Conservation (phyloP, 2,113 vertebrate species). For the Perca fluviatilis region DNA sequence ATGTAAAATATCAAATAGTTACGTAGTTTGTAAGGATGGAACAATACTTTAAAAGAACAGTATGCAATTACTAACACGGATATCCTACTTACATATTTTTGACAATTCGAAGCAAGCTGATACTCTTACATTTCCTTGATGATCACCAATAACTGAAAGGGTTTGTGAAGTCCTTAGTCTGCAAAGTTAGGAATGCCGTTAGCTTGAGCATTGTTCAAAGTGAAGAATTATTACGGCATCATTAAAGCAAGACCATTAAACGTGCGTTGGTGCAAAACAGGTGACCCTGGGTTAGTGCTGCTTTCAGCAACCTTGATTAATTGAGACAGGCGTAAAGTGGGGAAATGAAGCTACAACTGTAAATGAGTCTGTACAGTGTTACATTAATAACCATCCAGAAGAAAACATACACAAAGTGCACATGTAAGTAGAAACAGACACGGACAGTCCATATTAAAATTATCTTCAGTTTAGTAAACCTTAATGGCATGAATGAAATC, state of each 20-base stretch:
- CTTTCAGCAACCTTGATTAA: conserved; percentile 32
- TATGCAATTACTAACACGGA: neutral
- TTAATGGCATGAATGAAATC: neutral
- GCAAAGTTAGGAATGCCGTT: conserved; percentile 13
- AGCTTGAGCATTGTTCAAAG: conserved; percentile 12
- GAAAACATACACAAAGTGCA: neutral
- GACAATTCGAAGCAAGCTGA: conserved; percentile 8
- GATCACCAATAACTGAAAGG: conserved; percentile 15
- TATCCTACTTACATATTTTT: neutral
- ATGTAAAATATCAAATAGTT: conserved; percentile 5
- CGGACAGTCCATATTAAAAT: neutral
- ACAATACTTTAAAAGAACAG: neutral
- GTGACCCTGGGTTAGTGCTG: conserved; percentile 26
- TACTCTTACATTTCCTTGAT: neutral
- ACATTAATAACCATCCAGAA: neutral
- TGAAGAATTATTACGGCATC: conserved; percentile 32
- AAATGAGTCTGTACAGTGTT: conserved; percentile 2
- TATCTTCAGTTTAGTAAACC: neutral
- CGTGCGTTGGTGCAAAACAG: conserved; percentile 46
- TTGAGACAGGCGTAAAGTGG: neutral
- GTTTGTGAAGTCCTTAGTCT: conserved; percentile 3
- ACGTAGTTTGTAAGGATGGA: neutral
- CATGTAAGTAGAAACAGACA: neutral
- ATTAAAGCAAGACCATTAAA: conserved; percentile 36
- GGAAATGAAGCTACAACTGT: neutral